These are phyloP conservation scores for Poeciliopsis turrubarensis DNA, from an alignment of 2,113 vertebrate species.

Conservation along the genomic window DNA sequence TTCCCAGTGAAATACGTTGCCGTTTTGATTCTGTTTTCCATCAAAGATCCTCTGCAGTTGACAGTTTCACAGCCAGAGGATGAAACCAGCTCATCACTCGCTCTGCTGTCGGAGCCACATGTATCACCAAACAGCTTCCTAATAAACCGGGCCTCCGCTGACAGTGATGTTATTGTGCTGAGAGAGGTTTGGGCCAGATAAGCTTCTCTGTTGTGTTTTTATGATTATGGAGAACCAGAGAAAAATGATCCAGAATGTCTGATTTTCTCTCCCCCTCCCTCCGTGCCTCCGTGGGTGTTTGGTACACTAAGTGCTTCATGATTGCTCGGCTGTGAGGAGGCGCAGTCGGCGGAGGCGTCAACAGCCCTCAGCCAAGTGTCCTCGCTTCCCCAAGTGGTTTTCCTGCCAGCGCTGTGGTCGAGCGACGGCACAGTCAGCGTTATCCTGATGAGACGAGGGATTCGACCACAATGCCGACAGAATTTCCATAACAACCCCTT, in stretches of 20 bases:
- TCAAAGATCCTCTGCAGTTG: background rate
- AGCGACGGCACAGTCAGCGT: slow-evolving; percentile 37
- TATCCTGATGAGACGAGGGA: slow-evolving; percentile 10
- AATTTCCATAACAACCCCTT: slow-evolving; percentile 33
- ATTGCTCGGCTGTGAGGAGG: slow-evolving; percentile 56
- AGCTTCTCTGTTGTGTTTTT: slow-evolving; percentile 2
- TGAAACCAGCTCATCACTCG: background rate
- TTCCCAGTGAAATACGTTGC: background rate
- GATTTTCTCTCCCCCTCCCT: slow-evolving; percentile 32
- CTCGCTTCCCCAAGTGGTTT: slow-evolving; percentile 51
- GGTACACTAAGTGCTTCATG: slow-evolving; percentile 62
- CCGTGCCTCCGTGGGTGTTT: slow-evolving; percentile 62
- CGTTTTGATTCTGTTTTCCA: background rate
- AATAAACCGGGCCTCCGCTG: slow-evolving; percentile 6
- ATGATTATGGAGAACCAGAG: slow-evolving; percentile 26
- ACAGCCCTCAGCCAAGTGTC: slow-evolving; percentile 62
- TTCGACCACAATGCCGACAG: slow-evolving; percentile 11
- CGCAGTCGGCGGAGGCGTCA: slow-evolving; percentile 60
- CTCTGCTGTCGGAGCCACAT: slow-evolving; percentile 1
- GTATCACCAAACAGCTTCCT: slow-evolving; percentile 19
- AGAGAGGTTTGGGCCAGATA: slow-evolving; percentile 19
- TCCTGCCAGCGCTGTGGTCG: slow-evolving; percentile 39
- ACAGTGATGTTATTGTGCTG: background rate
- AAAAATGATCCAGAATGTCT: slow-evolving; percentile 20
- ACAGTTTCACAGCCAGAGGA: background rate